A percentile compares a stretch with the other conserved stretches of the same genome.
Evolutionary conservation across 1,140 invertebrate genomes (phyloP).

Genomic region (Ceratina calcarata): DNA sequence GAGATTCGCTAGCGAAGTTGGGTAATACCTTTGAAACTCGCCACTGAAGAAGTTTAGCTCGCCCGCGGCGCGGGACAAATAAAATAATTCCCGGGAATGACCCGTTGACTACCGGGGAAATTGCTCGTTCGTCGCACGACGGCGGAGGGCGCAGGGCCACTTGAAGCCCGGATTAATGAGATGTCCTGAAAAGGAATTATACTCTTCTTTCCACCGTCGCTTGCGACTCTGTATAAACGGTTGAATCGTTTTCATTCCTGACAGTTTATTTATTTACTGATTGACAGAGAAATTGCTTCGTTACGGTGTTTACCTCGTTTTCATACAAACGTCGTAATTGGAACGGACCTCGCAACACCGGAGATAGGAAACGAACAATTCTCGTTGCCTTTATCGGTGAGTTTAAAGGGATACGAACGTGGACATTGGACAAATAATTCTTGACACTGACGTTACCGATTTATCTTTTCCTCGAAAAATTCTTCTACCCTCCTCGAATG

Average conservation of each 20-base stretch:
- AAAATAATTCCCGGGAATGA: slow-evolving; percentile 45
- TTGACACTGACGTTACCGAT: not conserved
- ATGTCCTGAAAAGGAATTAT: slow-evolving; percentile 24
- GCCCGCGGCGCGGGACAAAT: slow-evolving; percentile 27
- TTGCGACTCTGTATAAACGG: not conserved
- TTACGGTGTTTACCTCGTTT: not conserved
- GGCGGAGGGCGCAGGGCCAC: not conserved
- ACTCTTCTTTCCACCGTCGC: not conserved
- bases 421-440: too few relatives aligned
- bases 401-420: too few relatives aligned
- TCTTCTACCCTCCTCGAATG: slow-evolving; percentile 7
- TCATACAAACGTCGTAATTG: slow-evolving; percentile 10
- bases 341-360: not conserved
- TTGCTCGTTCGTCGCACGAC: slow-evolving; percentile 18
- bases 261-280: not conserved
- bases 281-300: not conserved
- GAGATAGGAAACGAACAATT: too few relatives aligned
- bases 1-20: slow-evolving; percentile 50
- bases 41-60: too few relatives aligned
- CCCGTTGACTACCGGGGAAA: slow-evolving; percentile 27
- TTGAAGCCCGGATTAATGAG: slow-evolving; percentile 44
- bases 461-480: not conserved
- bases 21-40: slow-evolving; percentile 58
- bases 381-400: too few relatives aligned
- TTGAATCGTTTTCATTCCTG: not conserved